These are phyloP conservation scores for Epinephelus coioides DNA, from an alignment of 2,797 vertebrate species.

Conservation along the genomic window DNA sequence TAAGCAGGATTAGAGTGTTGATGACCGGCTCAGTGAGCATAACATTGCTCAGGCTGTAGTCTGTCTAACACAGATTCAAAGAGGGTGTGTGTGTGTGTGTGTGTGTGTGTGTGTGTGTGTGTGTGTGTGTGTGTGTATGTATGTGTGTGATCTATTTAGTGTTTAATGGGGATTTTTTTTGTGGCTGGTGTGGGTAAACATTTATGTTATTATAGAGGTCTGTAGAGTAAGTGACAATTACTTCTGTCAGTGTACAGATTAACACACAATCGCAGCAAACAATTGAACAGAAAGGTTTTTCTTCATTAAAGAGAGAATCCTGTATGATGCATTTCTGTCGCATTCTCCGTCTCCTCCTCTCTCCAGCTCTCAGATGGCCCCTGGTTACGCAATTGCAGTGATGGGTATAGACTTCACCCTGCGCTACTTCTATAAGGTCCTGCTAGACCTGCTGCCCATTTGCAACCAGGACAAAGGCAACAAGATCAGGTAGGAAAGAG, in stretches of 20 bases:
- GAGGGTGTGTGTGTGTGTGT: not conserved
- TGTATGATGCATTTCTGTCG: not conserved
- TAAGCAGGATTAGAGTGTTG: constrained; percentile 58
- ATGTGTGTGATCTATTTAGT: not conserved
- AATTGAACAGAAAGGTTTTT: not conserved
- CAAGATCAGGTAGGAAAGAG: constrained; percentile 91
- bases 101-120: not conserved
- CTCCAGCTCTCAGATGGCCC: constrained; percentile 91
- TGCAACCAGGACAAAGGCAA: constrained; percentile 98
- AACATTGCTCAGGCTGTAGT: constrained; percentile 34
- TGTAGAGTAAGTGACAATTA: not conserved
- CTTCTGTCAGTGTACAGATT: not conserved
- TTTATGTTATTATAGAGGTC: not conserved
- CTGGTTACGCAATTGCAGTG: constrained; percentile 94
- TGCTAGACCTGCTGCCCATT: constrained; percentile 95
- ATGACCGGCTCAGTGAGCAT: constrained; percentile 58
- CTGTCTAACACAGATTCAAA: constrained; percentile 40
- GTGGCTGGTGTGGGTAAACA: constrained; percentile 16
- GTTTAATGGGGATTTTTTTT: constrained; percentile 3
- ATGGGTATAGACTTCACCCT: constrained; percentile 99
- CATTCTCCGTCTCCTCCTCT: not conserved
- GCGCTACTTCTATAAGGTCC: constrained; percentile 97
- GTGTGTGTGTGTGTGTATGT: too few species aligned
- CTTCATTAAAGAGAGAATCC: too few species aligned
- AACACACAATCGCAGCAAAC: not conserved